phyloP scores from a whole-genome alignment of 2,113 vertebrate species.

The Columba janthina region DNA sequence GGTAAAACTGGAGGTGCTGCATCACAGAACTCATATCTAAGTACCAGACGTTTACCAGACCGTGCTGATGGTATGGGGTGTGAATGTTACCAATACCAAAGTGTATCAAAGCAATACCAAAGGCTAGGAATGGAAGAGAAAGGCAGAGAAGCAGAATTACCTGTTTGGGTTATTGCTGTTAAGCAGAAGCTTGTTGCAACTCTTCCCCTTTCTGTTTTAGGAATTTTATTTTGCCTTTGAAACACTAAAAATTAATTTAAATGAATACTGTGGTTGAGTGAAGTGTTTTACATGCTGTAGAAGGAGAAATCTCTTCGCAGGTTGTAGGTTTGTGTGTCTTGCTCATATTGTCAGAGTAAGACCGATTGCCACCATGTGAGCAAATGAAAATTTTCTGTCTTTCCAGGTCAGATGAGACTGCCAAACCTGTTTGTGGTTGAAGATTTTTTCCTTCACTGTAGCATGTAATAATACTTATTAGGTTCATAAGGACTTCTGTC shows the following conservation, averaged over 20 bases:
- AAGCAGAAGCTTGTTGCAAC: not conserved
- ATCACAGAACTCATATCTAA: not conserved
- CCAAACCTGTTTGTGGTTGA: not conserved
- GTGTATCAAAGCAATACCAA: not conserved
- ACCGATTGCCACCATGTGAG: not conserved
- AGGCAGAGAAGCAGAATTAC: not conserved
- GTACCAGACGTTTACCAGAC: not conserved
- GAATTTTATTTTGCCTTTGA: not conserved
- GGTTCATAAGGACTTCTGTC: not conserved
- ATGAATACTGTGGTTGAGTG: not conserved
- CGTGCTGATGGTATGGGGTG: not conserved
- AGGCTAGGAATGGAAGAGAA: not conserved
- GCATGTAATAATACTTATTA: not conserved
- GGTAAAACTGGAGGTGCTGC: not conserved
- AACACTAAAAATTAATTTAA: not conserved
- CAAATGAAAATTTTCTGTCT: not conserved
- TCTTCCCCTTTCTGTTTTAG: not conserved
- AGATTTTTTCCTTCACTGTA: not conserved
- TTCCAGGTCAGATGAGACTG: not conserved
- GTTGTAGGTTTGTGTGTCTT: not conserved
- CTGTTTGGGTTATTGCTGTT: not conserved
- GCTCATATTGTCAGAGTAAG: not conserved
- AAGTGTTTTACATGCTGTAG: not conserved
- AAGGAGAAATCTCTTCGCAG: not conserved
- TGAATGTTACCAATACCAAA: not conserved